These are phyloP conservation scores for Actenoides hombroni DNA, from an alignment of 2,113 vertebrate species.

Conservation along the genomic window DNA sequence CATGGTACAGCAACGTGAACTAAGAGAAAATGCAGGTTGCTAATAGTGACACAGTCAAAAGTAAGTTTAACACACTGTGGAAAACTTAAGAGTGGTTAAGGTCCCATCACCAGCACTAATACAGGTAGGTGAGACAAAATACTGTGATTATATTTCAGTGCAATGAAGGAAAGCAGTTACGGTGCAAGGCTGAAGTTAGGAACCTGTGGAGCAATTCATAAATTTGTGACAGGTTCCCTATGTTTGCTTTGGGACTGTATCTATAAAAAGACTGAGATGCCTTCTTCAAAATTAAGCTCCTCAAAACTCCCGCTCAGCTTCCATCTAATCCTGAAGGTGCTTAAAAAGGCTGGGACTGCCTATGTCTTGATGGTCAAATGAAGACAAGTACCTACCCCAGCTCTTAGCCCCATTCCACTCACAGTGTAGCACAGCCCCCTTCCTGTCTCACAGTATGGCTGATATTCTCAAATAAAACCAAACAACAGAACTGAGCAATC, in stretches of 20 bases:
- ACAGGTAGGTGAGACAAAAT: neutral
- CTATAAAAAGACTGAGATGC: neutral
- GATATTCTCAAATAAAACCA: neutral
- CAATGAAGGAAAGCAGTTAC: neutral
- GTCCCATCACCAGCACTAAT: neutral
- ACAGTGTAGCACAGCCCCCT: neutral
- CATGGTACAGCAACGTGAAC: neutral
- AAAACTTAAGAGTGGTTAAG: neutral
- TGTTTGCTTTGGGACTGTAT: neutral
- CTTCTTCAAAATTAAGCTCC: neutral
- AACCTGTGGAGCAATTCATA: neutral
- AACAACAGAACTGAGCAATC: neutral
- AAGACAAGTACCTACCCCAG: neutral
- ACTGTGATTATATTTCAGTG: neutral
- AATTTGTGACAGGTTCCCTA: neutral
- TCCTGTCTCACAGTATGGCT: neutral
- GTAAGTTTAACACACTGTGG: neutral
- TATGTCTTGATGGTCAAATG: neutral
- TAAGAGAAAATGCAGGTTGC: neutral
- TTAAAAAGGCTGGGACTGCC: neutral
- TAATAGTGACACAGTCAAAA: neutral
- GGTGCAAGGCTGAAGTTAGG: neutral
- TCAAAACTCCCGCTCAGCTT: neutral
- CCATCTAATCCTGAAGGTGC: neutral
- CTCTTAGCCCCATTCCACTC: neutral